Base-by-base conservation (phyloP, 2,797 vertebrate species). In the Phataginus tricuspis region DNA sequence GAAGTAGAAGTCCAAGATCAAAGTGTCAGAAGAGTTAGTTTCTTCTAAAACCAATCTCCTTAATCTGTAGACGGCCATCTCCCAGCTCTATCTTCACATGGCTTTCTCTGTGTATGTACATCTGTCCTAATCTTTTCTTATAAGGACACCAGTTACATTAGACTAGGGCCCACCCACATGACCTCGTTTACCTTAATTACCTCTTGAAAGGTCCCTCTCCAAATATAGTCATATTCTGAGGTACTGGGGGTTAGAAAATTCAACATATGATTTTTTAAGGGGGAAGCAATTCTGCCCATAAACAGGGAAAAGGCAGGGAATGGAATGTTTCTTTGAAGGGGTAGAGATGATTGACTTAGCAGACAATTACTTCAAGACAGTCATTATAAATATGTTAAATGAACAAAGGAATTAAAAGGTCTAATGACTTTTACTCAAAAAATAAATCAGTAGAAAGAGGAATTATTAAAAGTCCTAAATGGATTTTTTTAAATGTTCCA, bases 381-480 rank as follows among this genome's bases (percentile, higher is more conserved):
- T 75, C 31, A 11, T 53, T 42, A 37, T 37, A 61, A 86, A 82
- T 79, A 59, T 79, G 29, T n/a, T 66, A 5, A 74, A 10, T 75
- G 23, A 87, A 34, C 29, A 63, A 21, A 92, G 77, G 18, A 71
- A 37, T 75, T 75, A 68, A 75, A 82, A 95, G 45, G 25, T 45
- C 2, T 49, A 15, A 82, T 69, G 34, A 59, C 49, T 51, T 3
- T n/a, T 53, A 83, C 39, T 87, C 29, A 68, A 69, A 61, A 45
- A 7, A 69, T 75, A 34, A 18, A 51, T 49, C 53, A 49, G 45
- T 21, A 25, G 69, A 79, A 86, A 53, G 10, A 77, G 4, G 66
- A 78, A 39, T 59, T 63, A 66, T 45, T 45, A 45, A 45, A 45
- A 45, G 45, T 45, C 45, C 45, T 11, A 45, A 45, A 45, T 45